Conservation (phyloP, 2,113 vertebrate genomes). For the Neotragus pygmaeus region DNA sequence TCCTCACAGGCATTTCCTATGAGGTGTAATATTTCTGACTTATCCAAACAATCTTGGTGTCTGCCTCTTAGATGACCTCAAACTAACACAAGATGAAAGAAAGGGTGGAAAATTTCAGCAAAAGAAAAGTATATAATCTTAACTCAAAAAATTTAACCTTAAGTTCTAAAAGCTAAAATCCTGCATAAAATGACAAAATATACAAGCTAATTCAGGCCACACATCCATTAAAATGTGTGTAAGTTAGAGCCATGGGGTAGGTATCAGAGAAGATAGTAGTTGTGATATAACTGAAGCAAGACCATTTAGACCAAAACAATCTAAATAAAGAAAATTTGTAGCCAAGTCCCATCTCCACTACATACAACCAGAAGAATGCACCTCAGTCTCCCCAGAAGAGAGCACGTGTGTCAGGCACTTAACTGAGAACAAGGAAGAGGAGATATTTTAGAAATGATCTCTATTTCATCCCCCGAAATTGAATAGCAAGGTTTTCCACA, state of each 20-base stretch:
- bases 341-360: not conserved
- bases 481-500: not conserved
- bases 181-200: not conserved
- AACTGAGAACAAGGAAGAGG: not conserved
- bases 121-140: not conserved
- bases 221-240: not conserved
- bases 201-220: not conserved
- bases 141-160: not conserved
- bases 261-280: not conserved
- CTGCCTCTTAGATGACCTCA: not conserved
- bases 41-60: not conserved
- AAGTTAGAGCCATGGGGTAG: not conserved
- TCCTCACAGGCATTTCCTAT: not conserved
- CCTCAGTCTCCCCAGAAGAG: not conserved
- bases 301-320: not conserved
- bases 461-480: not conserved
- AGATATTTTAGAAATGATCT: not conserved
- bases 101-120: not conserved
- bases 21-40: not conserved
- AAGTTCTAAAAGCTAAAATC: not conserved
- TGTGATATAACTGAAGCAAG: not conserved
- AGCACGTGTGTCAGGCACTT: not conserved
- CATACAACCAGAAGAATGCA: not conserved
- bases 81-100: not conserved
- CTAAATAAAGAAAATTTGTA: not conserved